A percentile compares a stretch with the other conserved stretches of the same genome.
Evolutionary conservation across 2,797 vertebrate genomes (phyloP).

Genomic region (Bucorvus abyssinicus): DNA sequence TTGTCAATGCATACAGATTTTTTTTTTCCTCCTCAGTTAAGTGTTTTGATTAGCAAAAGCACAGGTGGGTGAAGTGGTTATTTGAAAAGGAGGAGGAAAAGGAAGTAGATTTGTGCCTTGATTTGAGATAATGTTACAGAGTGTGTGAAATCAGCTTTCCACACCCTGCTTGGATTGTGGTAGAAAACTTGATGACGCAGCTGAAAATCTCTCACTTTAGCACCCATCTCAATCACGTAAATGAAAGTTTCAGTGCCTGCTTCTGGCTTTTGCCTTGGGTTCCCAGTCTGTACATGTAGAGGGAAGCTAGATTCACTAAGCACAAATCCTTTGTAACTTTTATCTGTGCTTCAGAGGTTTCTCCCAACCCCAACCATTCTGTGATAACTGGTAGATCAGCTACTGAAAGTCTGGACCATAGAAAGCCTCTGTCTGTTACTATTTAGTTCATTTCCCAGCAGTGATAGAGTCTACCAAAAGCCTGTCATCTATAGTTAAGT

Average conservation of each 20-base stretch:
- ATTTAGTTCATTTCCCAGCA: not conserved
- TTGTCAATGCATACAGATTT: not conserved
- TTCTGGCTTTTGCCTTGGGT: not conserved
- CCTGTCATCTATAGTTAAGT: not conserved
- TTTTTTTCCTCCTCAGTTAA: not conserved
- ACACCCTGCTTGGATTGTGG: constrained; percentile 1
- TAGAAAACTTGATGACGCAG: constrained; percentile 16
- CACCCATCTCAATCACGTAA: not conserved
- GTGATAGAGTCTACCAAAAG: not conserved
- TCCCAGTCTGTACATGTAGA: not conserved
- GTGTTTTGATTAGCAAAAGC: not conserved
- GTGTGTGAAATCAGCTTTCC: constrained; percentile 18
- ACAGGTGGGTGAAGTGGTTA: not conserved
- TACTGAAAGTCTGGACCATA: not conserved
- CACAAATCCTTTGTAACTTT: not conserved
- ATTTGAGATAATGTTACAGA: constrained; percentile 7
- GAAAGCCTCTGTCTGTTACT: not conserved
- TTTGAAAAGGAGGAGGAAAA: constrained; percentile 34
- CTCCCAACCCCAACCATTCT: not conserved
- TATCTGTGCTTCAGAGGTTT: not conserved
- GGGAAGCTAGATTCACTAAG: not conserved
- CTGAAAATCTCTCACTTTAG: not conserved
- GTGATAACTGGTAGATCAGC: not conserved
- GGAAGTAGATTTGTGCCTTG: constrained; percentile 32
- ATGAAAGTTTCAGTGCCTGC: not conserved